Base-by-base conservation (phyloP, 2,797 vertebrate species). In the Chaetodon trifasciatus region DNA sequence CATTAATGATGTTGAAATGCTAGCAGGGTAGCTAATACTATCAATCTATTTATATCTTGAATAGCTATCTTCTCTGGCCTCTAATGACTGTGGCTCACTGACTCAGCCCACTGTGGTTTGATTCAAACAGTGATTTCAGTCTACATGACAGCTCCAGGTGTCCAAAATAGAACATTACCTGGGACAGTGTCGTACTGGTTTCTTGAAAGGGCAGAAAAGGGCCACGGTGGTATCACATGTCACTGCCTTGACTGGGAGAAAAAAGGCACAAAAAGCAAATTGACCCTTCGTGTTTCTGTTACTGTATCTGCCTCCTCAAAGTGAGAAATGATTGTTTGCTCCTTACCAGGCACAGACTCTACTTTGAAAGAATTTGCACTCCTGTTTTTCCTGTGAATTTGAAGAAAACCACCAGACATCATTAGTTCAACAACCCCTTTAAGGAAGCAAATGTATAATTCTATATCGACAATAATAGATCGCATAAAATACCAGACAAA, bases 351-450 rank as follows among this genome's bases (percentile, higher is more conserved):
- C 58, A 99, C 98, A 80, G 97, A 95, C 55, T 97, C 96, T 35
- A 99, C 95, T 56, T 96, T 98, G 92, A 99, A 99, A 78, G 98
- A 97, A 93, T 99, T 99, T 60, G 98, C 98, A 86, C 97, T 97
- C 64, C 96, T 95, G 79, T 98, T 98, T 95, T 99, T 99, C 81
- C 98, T 99, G 88, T 92, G 86, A 92, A 81, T 81, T 52, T 23
- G 66, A 90, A 79, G 28, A 55, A 64, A 83, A 76, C 1, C 42
- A 44, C 8, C 42, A 44, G 1, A 10, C 11, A 66, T 56, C 52
- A 46, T 16, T 28, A 70, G 3, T 24, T 40, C 7, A 78, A 49
- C 16, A 53, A 0, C 32, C 8, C 21, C 0, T 47, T 5, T 1
- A 42, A 47, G 1, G 15, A 4, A 37, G 21, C 56, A 60, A 58